These are phyloP conservation scores for Hirtodrosophila duncani DNA, from an alignment of 2,888 invertebrate genomes.

Conservation along the genomic window DNA sequence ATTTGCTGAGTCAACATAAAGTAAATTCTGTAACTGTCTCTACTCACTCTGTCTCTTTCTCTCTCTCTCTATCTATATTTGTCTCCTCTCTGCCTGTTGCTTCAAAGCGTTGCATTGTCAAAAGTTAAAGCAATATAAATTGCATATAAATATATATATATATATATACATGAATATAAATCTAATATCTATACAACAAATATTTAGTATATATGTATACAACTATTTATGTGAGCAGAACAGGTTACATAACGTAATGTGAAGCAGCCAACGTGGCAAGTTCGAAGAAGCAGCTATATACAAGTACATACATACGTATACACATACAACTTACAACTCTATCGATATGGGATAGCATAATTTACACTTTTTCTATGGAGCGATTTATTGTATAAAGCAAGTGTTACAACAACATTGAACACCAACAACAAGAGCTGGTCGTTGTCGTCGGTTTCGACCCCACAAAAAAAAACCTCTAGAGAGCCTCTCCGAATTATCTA, in stretches of 20 bases:
- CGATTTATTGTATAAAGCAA: slow-evolving; percentile 62
- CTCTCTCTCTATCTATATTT: slow-evolving; percentile 30
- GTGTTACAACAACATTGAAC: slow-evolving; percentile 2
- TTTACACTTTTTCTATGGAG: slow-evolving; percentile 71
- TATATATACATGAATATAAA: slow-evolving; percentile 17
- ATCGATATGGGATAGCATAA: slow-evolving; percentile 66
- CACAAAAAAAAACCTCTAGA: background rate
- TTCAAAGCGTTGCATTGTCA: slow-evolving; percentile 68
- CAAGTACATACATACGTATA: slow-evolving; percentile 28
- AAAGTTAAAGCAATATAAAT: slow-evolving; percentile 60
- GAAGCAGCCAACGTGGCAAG: background rate
- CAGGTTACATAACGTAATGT: slow-evolving; percentile 22
- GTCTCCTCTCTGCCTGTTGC: slow-evolving; percentile 56
- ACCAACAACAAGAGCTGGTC: slow-evolving; percentile 29
- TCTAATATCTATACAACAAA: slow-evolving; percentile 54
- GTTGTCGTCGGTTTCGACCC: slow-evolving; percentile 32
- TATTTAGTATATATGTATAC: slow-evolving; percentile 58
- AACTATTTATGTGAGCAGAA: slow-evolving; percentile 56
- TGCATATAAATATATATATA: slow-evolving; percentile 52
- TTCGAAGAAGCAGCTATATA: slow-evolving; percentile 18
- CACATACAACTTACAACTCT: slow-evolving; percentile 45
- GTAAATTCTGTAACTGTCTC: slow-evolving; percentile 12
- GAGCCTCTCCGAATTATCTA: slow-evolving; percentile 15
- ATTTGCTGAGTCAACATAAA: slow-evolving; percentile 1
- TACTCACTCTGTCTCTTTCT: slow-evolving; percentile 17